These are phyloP conservation scores for Drosophila cognata DNA, from an alignment of 2,888 invertebrate species.

Conservation along the genomic window DNA sequence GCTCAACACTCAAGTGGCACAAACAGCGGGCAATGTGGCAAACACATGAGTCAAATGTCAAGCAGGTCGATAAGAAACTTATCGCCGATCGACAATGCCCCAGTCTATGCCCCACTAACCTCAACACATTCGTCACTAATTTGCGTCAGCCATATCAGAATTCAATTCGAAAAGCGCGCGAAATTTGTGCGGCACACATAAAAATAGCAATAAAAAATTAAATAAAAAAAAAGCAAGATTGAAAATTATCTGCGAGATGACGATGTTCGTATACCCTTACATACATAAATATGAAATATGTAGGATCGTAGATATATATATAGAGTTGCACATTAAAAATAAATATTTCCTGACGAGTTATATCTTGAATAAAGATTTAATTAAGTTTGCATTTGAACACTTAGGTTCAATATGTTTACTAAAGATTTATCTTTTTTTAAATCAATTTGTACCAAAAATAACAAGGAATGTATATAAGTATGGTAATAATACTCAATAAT, in stretches of 20 bases:
- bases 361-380: neutral
- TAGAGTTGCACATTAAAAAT: neutral
- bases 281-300: neutral
- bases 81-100: slow-evolving; percentile 25
- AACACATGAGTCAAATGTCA: slow-evolving; percentile 67
- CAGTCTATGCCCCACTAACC: slow-evolving; percentile 32
- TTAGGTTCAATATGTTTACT: neutral
- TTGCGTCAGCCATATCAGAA: slow-evolving; percentile 55
- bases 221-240: neutral
- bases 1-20: slow-evolving; percentile 66
- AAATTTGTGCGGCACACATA: slow-evolving; percentile 44
- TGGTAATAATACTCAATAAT: no score
- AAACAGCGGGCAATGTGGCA: slow-evolving; percentile 67
- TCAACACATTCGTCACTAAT: slow-evolving; percentile 36
- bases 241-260: neutral
- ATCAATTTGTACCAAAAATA: no score
- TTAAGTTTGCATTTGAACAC: neutral
- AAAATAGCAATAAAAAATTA: slow-evolving; percentile 19
- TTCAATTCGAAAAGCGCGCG: slow-evolving; percentile 75
- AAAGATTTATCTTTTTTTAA: no score
- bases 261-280: slow-evolving; percentile 1
- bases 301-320: neutral
- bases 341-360: neutral
- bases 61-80: slow-evolving; percentile 42
- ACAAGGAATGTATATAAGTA: no score